Evolutionary conservation across 2,888 invertebrate species (phyloP).

Genomic region (Ophonus ardosiacus): DNA sequence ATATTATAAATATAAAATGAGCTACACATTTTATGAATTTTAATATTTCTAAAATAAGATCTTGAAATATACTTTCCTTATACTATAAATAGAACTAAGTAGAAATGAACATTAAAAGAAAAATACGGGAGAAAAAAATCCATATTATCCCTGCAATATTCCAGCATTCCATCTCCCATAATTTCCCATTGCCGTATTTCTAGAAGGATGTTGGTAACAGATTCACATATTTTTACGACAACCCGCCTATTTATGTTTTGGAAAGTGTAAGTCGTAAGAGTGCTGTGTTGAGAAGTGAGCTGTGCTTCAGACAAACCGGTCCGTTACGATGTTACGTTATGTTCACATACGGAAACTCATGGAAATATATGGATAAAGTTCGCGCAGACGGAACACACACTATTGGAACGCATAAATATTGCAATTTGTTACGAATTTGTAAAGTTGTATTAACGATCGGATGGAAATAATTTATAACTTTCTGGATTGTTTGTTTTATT

Average conservation of each 20-base stretch:
- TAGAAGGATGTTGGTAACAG: constrained; percentile 50
- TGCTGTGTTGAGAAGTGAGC: constrained; percentile 57
- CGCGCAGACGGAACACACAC: constrained; percentile 32
- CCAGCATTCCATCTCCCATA: constrained; percentile 11
- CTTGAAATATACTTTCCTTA: neutral
- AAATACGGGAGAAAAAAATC: neutral
- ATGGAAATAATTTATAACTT: neutral
- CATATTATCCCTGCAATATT: neutral
- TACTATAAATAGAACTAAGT: neutral
- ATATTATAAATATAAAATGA: no score
- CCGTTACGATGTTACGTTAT: constrained; percentile 11
- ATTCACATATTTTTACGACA: constrained; percentile 63
- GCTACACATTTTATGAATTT: neutral
- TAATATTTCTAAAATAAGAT: neutral
- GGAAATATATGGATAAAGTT: constrained; percentile 61
- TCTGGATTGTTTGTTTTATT: neutral
- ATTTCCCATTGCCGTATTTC: constrained; percentile 24
- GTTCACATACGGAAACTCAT: constrained; percentile 44
- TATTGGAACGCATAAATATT: constrained; percentile 37
- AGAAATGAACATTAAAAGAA: neutral
- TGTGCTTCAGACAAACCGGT: constrained; percentile 53
- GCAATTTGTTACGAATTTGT: constrained; percentile 37
- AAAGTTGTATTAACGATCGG: constrained; percentile 19
- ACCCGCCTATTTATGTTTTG: constrained; percentile 59
- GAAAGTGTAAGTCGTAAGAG: constrained; percentile 52